Evolutionary conservation across 1,140 invertebrate species (phyloP).

Genomic region (Calliopsis andreniformis): DNA sequence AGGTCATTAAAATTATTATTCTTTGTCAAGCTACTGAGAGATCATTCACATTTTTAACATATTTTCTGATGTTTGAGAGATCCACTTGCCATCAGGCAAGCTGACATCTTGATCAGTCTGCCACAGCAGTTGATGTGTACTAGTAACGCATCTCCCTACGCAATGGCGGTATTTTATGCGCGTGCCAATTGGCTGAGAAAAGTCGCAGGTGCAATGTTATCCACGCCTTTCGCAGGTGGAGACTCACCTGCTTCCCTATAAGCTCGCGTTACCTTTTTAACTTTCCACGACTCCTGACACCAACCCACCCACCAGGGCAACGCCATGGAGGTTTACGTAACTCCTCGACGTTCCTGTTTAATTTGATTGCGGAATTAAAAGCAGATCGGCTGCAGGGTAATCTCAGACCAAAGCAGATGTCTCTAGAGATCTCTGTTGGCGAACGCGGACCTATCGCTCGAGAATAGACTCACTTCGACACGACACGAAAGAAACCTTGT

Average conservation of each 20-base stretch:
- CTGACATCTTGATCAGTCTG: too few species aligned
- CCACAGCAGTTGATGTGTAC: too few species aligned
- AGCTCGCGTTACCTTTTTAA: not conserved
- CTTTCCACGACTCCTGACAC: too few species aligned
- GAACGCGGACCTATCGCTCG: not conserved
- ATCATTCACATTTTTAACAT: too few species aligned
- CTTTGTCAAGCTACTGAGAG: too few species aligned
- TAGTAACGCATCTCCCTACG: not conserved
- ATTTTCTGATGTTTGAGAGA: too few species aligned
- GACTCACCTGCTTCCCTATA: not conserved
- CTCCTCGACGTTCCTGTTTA: not conserved
- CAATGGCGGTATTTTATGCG: constrained; percentile 30
- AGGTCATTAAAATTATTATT: too few species aligned
- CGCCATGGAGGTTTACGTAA: constrained; percentile 1
- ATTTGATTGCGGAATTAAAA: not conserved
- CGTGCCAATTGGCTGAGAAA: constrained; percentile 32
- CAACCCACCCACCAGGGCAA: not conserved
- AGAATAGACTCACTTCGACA: not conserved
- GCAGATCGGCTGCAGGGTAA: not conserved
- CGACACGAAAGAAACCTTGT: not conserved
- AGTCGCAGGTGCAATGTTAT: not conserved
- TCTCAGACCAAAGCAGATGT: not conserved
- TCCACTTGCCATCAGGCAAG: too few species aligned
- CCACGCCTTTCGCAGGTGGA: constrained; percentile 33
- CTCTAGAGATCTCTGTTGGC: not conserved